A percentile compares a stretch with the other conserved stretches of the same genome.
Evolutionary conservation across 2,797 vertebrate species (phyloP).

Genomic region (Premnoplex brunnescens): DNA sequence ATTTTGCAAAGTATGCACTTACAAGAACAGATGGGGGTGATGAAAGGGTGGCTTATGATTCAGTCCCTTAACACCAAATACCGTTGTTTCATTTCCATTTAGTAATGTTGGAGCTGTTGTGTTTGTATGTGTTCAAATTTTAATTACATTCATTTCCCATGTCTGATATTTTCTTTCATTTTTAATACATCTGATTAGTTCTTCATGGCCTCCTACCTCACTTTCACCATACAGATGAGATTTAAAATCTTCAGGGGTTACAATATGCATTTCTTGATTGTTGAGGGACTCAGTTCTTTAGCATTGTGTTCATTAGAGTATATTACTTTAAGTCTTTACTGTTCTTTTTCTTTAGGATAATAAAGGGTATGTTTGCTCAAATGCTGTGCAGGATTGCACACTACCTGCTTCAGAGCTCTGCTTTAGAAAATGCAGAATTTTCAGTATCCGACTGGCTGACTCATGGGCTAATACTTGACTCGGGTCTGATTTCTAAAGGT

Average conservation of each 20-base stretch:
- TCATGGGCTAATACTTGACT: neutral
- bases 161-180: constrained; percentile 49
- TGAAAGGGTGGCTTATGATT: constrained; percentile 14
- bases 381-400: neutral
- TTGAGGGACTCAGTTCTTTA: neutral
- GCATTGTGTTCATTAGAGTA: neutral
- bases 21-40: neutral
- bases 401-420: neutral
- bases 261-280: neutral
- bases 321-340: neutral
- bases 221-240: neutral
- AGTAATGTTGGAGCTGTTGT: neutral
- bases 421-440: neutral
- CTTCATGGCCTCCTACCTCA: neutral
- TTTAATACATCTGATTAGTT: constrained; percentile 39
- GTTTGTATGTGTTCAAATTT: constrained; percentile 24
- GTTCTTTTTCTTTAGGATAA: neutral
- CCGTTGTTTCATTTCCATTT: constrained; percentile 21
- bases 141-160: constrained; percentile 52
- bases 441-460: neutral
- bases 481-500: neutral
- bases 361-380: neutral
- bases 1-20: neutral
- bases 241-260: neutral
- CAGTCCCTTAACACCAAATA: neutral